Evolutionary conservation across 2,797 vertebrate species (phyloP), one percentile per base, ranked within the genome.

Genomic region (Leuciscus waleckii): DNA sequence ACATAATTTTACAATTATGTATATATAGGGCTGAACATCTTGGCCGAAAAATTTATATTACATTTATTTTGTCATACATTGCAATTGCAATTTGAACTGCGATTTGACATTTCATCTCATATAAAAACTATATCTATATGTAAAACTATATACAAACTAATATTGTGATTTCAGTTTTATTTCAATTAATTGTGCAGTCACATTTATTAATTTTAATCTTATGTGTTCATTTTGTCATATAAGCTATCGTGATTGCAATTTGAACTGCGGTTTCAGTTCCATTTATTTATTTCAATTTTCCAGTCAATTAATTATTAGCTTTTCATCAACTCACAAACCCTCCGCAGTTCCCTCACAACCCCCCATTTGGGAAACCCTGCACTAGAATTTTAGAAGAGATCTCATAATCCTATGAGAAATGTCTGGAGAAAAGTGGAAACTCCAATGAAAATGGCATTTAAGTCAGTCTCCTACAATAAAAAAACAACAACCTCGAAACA

Each of bases 401-500:
- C 39, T 79, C 26, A 65, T 46, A 68, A 67, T 16, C 5, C 9
- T 79, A 41, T 16, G 61, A 79, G n/a, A 79, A 63, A 49, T 16
- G 46, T 49, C 46, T 49, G 46, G 14, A 49, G 63, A 68, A 37
- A 51, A 69, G 79, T 68, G 13, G 21, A 54, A 69, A 10, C 46
- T 51, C 19, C 46, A 26, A 68, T 68, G 29, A 54, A 46, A 81
- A 54, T 68, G 65, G 29, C 29, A 67, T 49, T 81, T 81, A 51
- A 51, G 65, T n/a, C 43, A 1, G 43, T 80, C 29, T 68, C 19
- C 65, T n/a, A 13, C 65, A 69, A 69, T 51, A 81, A 69, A 65
- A 49, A 67, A 81, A 26, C 8, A 51, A 65, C 51, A 69, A 81
- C 29, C 46, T 16, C 61, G 63, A 65, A 80, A 68, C 78, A 68